These are phyloP conservation scores for Xiphias gladius DNA, from an alignment of 2,113 vertebrate genomes.

Conservation along the genomic window DNA sequence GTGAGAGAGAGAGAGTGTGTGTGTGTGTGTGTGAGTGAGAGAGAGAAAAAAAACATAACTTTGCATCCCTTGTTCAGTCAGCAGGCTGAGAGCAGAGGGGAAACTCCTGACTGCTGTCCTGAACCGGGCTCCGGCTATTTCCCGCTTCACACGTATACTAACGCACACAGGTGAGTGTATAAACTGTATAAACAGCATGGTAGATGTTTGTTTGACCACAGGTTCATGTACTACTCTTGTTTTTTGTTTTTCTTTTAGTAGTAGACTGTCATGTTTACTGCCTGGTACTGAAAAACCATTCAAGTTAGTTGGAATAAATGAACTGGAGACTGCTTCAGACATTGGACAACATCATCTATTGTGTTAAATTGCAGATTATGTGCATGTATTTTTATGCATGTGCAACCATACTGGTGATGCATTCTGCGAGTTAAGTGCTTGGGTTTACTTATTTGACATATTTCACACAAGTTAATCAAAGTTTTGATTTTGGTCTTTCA, in stretches of 20 bases:
- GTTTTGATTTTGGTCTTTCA: too few relatives aligned
- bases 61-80: constrained; percentile 20
- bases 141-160: background rate
- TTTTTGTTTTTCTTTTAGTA: background rate
- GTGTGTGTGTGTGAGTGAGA: background rate
- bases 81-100: constrained; percentile 31
- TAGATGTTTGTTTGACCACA: background rate
- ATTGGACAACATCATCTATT: background rate
- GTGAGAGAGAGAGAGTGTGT: background rate
- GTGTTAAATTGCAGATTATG: background rate
- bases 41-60: background rate
- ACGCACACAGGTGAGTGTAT: constrained; percentile 58
- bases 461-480: background rate
- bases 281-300: background rate
- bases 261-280: too few relatives aligned
- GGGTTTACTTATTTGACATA: too few relatives aligned
- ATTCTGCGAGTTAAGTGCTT: background rate
- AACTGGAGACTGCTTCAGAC: background rate
- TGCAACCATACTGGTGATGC: background rate
- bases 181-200: background rate
- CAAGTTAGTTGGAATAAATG: background rate
- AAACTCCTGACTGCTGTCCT: constrained; percentile 10
- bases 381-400: background rate
- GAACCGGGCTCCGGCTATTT: constrained; percentile 43
- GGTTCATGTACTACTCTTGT: background rate